Evolutionary conservation across 2,888 invertebrate genomes (phyloP), one percentile per base, ranked within the genome.

Genomic region (Pomacea canaliculata): DNA sequence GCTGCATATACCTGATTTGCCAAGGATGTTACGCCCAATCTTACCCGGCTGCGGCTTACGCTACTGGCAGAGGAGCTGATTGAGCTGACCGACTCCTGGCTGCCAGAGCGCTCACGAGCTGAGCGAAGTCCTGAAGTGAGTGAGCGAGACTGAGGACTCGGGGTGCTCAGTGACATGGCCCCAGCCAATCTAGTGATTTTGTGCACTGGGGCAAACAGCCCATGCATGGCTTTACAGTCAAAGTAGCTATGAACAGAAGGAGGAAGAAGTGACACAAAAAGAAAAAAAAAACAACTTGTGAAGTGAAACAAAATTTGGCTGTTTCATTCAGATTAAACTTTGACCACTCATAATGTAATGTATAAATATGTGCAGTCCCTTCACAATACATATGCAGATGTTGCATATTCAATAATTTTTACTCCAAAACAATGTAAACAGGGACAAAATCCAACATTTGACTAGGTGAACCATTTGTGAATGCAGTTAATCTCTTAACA

Each of bases 161-260:
- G 83, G 0, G 85, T 83, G 69, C 74, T 74, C 60, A 74, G 46
- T 5, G 76, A 73, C 71, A 75, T 73, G 37, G 81, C 81, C 2
- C 74, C 70, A n/a, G 79, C 76, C 62, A 81, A 72, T 10, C 75
- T 76, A 0, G 82, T 81, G 49, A 98, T 96, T 93, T 98, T 98
- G 87, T 95, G 94, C 77, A 95, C 92, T 3, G 98, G 97, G 48
- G 97, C 97, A 92, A 99, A 99, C 79, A 99, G 93, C 3, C 99
- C 99, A 92, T 95, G 96, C 89, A 95, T 95, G 63, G 96, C 95
- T 81, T 94, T 93, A 91, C 98, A 99, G 83, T 95, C 95, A 92
- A 99, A 99, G 92, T 99, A 99, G 92, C 98, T 91, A 82, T 19
- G 71, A 75, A 74, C n/a, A 76, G 68, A 71, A 76, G 59, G 68